phyloP scores from a whole-genome alignment of 1,140 invertebrate genomes.

The Agrypnia vestita region DNA sequence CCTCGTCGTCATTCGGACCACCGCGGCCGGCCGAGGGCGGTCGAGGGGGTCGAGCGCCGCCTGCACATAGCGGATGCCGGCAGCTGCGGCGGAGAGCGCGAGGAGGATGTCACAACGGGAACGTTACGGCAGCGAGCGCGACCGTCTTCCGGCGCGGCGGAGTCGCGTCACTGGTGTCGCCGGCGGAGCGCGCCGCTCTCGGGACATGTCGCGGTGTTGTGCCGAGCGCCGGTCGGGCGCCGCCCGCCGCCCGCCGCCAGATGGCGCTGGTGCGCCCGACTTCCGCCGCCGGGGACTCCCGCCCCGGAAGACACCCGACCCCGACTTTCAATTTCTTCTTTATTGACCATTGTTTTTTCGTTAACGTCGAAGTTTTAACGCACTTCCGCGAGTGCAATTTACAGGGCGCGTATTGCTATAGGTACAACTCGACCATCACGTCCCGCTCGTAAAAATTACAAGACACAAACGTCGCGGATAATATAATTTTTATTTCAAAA shows the following conservation, averaged over 20 bases:
- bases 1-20: constrained; percentile 52
- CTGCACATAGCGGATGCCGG: not conserved
- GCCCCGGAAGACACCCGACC: constrained; percentile 1
- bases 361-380: too few species aligned
- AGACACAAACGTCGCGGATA: too few species aligned
- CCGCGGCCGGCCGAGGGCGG: constrained; percentile 34
- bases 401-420: too few species aligned
- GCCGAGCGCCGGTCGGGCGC: constrained; percentile 8
- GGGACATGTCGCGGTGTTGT: constrained; percentile 44
- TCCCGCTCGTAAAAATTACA: too few species aligned
- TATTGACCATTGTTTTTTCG: constrained; percentile 10
- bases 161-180: not conserved
- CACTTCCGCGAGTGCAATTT: too few species aligned
- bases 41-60: constrained; percentile 6
- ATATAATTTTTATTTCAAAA: too few species aligned
- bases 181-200: constrained; percentile 21
- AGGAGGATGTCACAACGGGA: not conserved
- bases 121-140: constrained; percentile 37
- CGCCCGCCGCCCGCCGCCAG: not conserved
- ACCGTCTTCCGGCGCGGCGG: constrained; percentile 9
- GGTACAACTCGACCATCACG: too few species aligned
- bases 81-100: not conserved
- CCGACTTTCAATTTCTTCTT: not conserved
- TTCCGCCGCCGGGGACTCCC: constrained; percentile 5
- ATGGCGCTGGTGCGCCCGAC: not conserved